Evolutionary conservation across 2,113 vertebrate species (phyloP).

Genomic region (Lipophrys pholis): DNA sequence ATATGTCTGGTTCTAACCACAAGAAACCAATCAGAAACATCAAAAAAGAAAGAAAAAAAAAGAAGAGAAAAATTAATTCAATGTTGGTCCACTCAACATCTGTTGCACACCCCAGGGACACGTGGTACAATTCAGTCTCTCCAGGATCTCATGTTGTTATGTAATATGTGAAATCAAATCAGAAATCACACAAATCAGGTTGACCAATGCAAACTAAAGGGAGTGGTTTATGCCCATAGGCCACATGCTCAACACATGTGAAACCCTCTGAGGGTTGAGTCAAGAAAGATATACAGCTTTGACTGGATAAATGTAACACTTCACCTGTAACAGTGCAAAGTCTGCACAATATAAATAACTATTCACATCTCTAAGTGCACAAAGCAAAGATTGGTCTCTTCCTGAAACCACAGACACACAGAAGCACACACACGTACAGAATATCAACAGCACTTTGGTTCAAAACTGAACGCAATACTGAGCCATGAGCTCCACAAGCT

Average conservation of each 20-base stretch:
- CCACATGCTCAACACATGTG: not conserved
- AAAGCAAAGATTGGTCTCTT: not conserved
- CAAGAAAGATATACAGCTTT: not conserved
- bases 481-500: no score
- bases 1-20: no score
- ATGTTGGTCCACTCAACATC: no score
- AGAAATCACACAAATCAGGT: no score
- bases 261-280: not conserved
- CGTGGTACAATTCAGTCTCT: no score
- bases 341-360: not conserved
- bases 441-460: not conserved
- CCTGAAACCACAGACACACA: not conserved
- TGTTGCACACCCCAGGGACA: no score
- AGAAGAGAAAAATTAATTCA: no score
- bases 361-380: not conserved
- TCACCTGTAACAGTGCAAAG: slow-evolving; percentile 4
- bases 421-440: no score
- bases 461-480: not conserved
- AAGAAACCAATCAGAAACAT: no score
- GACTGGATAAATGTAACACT: not conserved
- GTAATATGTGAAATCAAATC: no score
- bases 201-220: not conserved
- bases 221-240: not conserved
- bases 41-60: no score
- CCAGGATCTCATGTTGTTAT: no score